phyloP scores from a whole-genome alignment of 2,888 invertebrate genomes.

The Myathropa florea region DNA sequence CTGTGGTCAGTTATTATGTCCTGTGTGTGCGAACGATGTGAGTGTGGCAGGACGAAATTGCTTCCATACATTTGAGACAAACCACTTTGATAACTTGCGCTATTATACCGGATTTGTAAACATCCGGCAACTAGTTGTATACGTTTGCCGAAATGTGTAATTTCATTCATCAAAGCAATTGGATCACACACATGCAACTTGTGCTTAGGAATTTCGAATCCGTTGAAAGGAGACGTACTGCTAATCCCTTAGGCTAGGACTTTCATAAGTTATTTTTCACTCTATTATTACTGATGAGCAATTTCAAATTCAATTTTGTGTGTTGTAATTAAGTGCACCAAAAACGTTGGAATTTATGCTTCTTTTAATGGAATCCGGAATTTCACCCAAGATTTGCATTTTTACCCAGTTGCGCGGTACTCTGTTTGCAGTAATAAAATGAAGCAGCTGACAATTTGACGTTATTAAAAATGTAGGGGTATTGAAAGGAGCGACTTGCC shows the following conservation, averaged over 20 bases:
- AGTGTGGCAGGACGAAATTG: neutral
- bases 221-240: too few relatives aligned
- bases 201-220: neutral
- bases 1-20: neutral
- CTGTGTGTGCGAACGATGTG: neutral
- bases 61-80: neutral
- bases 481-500: too few relatives aligned
- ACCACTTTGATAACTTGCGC: neutral
- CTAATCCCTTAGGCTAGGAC: too few relatives aligned
- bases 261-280: neutral
- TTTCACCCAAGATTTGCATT: too few relatives aligned
- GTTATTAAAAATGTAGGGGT: too few relatives aligned
- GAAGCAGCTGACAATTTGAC: too few relatives aligned
- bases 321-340: neutral
- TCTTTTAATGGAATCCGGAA: too few relatives aligned
- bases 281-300: neutral
- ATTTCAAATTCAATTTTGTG: neutral
- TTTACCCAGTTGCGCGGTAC: too few relatives aligned
- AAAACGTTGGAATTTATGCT: neutral
- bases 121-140: neutral
- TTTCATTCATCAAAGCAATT: neutral
- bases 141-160: neutral
- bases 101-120: neutral
- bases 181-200: neutral
- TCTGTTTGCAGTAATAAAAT: too few relatives aligned